A percentile compares a stretch with the other conserved stretches of the same genome.
These are phyloP conservation scores for Oryzias woworae DNA, from an alignment of 2,113 vertebrate species.

Conservation along the genomic window DNA sequence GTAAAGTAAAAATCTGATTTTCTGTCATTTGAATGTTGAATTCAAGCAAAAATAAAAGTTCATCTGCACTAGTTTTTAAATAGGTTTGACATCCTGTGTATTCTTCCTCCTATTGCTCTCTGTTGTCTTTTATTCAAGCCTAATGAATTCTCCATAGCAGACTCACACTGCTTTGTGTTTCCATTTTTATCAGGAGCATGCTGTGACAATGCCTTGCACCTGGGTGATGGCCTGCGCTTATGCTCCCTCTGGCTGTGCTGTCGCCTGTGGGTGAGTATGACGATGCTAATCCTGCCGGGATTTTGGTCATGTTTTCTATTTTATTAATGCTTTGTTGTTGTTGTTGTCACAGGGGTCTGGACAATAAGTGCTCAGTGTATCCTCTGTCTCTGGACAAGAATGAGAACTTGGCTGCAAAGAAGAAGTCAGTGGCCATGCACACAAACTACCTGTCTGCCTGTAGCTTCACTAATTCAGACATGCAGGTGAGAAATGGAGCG, in stretches of 20 bases:
- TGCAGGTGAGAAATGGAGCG: conserved; percentile 84
- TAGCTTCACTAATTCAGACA: conserved; percentile 99
- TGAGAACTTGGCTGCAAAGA: conserved; percentile 97
- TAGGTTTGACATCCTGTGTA: neutral
- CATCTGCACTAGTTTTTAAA: neutral
- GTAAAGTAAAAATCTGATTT: no score
- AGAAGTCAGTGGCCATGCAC: conserved; percentile 99
- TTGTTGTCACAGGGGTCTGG: conserved; percentile 81
- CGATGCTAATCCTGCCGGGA: neutral
- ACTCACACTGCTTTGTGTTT: conserved; percentile 23
- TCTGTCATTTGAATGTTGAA: no score
- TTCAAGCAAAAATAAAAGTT: no score
- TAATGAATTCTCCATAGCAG: conserved; percentile 23
- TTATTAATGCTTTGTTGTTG: conserved; percentile 3
- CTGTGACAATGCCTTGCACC: conserved; percentile 98
- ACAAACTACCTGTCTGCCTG: conserved; percentile 99
- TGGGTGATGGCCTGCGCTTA: conserved; percentile 99
- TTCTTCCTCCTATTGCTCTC: neutral
- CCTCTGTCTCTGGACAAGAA: conserved; percentile 99
- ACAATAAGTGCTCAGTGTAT: conserved; percentile 99
- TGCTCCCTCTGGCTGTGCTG: conserved; percentile 94
- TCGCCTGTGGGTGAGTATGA: conserved; percentile 93
- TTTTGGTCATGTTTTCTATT: neutral
- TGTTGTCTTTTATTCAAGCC: conserved; percentile 18
- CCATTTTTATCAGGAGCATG: conserved; percentile 85